phyloP scores from a whole-genome alignment of 2,113 vertebrate genomes.

The Oceanodroma tethys region DNA sequence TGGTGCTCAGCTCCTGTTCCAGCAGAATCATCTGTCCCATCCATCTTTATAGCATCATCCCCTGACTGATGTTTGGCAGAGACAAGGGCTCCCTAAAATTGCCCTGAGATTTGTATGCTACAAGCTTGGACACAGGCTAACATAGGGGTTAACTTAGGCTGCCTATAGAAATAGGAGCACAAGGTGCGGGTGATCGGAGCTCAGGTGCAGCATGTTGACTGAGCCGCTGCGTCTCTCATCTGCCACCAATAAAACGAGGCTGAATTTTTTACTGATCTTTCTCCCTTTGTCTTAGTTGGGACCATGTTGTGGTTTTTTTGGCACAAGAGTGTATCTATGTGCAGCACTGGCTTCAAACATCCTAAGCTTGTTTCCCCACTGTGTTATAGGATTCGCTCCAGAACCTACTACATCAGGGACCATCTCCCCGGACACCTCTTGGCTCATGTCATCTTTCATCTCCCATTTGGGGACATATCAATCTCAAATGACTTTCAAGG shows the following conservation, averaged over 20 bases:
- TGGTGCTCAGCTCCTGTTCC: background rate
- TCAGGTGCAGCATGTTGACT: rapidly evolving
- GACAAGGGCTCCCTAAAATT: background rate
- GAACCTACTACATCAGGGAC: background rate
- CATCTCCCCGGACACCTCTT: background rate
- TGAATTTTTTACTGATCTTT: background rate
- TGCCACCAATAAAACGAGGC: background rate
- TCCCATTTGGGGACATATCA: background rate
- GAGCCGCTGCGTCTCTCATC: background rate
- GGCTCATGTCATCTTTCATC: background rate
- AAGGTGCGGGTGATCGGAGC: background rate
- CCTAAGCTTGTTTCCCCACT: background rate
- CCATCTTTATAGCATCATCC: background rate
- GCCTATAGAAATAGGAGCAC: background rate
- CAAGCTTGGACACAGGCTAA: background rate
- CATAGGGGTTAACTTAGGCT: background rate
- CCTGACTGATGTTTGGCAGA: background rate
- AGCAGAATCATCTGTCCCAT: background rate
- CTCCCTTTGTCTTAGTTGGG: background rate
- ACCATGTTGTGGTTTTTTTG: background rate
- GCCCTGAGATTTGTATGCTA: background rate
- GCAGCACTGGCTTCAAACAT: background rate
- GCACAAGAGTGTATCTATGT: background rate
- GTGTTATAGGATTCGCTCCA: background rate
- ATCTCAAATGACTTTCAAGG: background rate